Conservation (phyloP, 2,113 vertebrate genomes). For the Rana temporaria region DNA sequence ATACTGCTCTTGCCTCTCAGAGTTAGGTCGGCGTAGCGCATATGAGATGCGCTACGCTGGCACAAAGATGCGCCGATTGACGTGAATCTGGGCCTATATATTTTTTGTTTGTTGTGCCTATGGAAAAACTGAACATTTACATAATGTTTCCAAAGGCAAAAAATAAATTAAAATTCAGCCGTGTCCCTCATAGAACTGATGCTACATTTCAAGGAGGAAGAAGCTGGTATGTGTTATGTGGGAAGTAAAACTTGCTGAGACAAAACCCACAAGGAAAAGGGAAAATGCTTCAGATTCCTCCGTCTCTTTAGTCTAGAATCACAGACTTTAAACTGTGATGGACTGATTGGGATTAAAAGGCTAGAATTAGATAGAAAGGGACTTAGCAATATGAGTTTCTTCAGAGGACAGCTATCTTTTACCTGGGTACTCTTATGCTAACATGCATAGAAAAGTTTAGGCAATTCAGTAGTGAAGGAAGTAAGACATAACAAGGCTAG, state of each 20-base stretch:
- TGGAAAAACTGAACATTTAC: too few species aligned
- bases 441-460: not conserved
- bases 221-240: slow-evolving; percentile 48
- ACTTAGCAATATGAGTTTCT: too few species aligned
- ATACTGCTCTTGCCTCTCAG: too few species aligned
- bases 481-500: slow-evolving; percentile 12
- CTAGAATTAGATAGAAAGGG: not conserved
- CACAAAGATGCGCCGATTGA: too few species aligned
- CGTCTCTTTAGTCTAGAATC: not conserved
- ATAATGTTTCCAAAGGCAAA: not conserved
- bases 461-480: not conserved
- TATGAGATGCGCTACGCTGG: too few species aligned
- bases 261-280: slow-evolving; percentile 39
- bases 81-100: too few species aligned
- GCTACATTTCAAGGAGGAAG: slow-evolving; percentile 27
- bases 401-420: not conserved
- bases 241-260: slow-evolving; percentile 54
- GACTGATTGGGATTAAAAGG: not conserved
- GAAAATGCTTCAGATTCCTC: slow-evolving; percentile 54
- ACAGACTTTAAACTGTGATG: not conserved
- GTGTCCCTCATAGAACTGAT: not conserved
- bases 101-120: too few species aligned
- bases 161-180: not conserved
- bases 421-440: not conserved
- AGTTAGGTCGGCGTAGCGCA: too few species aligned